Evolutionary conservation across 2,113 vertebrate species (phyloP).

Genomic region (Grammomys surdaster): DNA sequence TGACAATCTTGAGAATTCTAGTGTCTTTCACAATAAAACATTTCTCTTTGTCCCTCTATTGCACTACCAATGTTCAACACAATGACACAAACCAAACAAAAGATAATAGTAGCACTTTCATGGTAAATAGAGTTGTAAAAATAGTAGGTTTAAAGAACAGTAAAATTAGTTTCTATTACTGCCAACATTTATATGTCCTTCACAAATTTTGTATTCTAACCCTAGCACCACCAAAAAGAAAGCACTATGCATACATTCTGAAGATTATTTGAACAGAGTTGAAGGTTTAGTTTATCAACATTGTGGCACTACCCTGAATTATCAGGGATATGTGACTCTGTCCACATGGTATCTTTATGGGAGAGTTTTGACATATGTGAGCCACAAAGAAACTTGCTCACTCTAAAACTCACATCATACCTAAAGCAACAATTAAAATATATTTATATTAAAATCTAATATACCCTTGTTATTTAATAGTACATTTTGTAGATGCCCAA

Average conservation of each 20-base stretch:
- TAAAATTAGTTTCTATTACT: not conserved
- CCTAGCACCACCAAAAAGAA: not conserved
- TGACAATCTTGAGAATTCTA: not conserved
- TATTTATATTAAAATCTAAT: not conserved
- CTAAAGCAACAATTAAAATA: not conserved
- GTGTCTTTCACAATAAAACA: not conserved
- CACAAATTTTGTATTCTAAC: conserved; percentile 54
- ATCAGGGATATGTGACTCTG: not conserved
- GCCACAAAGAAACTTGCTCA: not conserved
- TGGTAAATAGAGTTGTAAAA: conserved; percentile 13
- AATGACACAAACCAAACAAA: not conserved
- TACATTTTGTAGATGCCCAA: not conserved
- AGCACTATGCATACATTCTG: not conserved
- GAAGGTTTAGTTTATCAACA: not conserved
- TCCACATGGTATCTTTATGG: not conserved
- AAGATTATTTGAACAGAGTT: not conserved
- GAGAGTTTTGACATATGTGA: not conserved
- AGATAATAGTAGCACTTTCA: not conserved
- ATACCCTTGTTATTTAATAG: not conserved
- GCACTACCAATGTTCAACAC: not conserved
- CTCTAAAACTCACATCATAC: not conserved
- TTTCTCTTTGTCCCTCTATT: not conserved
- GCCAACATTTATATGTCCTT: not conserved
- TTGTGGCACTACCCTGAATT: not conserved
- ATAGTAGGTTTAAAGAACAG: not conserved